Evolutionary conservation across 2,797 vertebrate genomes (phyloP), one percentile per base, ranked within the genome.

Genomic region (Lindbergichthys nudifrons): DNA sequence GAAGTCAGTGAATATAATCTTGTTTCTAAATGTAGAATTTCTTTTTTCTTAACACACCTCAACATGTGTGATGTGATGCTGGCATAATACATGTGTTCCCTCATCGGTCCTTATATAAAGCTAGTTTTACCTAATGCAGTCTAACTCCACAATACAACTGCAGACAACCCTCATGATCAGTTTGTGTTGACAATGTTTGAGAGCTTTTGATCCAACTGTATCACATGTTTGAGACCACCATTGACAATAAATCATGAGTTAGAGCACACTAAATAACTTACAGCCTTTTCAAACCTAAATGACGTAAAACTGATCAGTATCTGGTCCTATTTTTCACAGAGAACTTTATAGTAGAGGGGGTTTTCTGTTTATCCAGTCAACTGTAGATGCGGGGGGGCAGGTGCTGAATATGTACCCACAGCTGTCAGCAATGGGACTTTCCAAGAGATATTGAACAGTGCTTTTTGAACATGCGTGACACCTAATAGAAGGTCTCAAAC

Each of bases 371-470:
- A 36, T 56, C 43, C 56, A 66, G 56, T 56, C 32, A 47, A n/a
- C n/a, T 66, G 51, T 32, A 71, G 30, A 50, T 65, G 58, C 10
- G 10, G 41, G 42, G 39, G 11, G 16, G 8, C 12, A 3, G 14
- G 30, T 65, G 45, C 19, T 73, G 56, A 43, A 61, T 58, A 48
- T 46, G 15, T 46, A 18, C 18, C 4, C 9, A n/a, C 45, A 59
- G 50, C 15, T 43, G 48, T 70, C 56, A 30, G 47, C 47, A 39
- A 58, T 19, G 72, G 76, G 76, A 69, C 67, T 75, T 67, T 80
- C 73, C 78, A 57, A 67, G 14, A 42, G 10, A 66, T 60, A 61
- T 43, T 56, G 42, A n/a, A 42, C 54, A 48, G 65, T 32, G 12
- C 39, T 65, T 36, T 26, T 41, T 70, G 23, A 0, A 3, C 43